Evolutionary conservation across 2,888 invertebrate species (phyloP).

Genomic region (Colostygia pectinataria): DNA sequence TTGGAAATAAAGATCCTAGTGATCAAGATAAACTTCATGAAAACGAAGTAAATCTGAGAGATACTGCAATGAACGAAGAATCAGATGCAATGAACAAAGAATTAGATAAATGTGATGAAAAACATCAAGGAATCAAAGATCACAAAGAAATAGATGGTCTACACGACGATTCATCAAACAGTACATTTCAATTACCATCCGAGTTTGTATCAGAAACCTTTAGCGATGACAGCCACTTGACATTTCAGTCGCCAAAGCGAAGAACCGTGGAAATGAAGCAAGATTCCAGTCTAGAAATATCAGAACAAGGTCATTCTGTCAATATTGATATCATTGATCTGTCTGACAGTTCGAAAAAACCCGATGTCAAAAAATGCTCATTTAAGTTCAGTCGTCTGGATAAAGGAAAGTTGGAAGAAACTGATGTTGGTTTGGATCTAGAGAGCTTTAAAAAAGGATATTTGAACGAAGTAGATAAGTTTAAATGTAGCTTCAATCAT

Average conservation of each 20-base stretch:
- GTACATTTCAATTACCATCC: slow-evolving; percentile 41
- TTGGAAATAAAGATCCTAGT: no score
- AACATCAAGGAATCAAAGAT: background rate
- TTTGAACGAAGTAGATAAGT: slow-evolving; percentile 53
- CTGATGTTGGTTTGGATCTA: slow-evolving; percentile 53
- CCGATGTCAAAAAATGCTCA: slow-evolving; percentile 36
- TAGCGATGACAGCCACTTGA: slow-evolving; percentile 33
- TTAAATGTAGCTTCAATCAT: slow-evolving; percentile 19
- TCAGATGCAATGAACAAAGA: no score
- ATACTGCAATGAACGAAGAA: slow-evolving; percentile 15
- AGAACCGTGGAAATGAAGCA: slow-evolving; percentile 51
- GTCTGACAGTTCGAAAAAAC: slow-evolving; percentile 26
- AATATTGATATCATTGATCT: slow-evolving; percentile 55
- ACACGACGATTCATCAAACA: slow-evolving; percentile 14
- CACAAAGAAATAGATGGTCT: background rate
- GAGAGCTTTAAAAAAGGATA: slow-evolving; percentile 66
- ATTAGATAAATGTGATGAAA: no score
- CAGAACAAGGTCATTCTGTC: slow-evolving; percentile 49
- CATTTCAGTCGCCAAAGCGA: slow-evolving; percentile 45
- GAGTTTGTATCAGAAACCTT: slow-evolving; percentile 43
- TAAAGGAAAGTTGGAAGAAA: slow-evolving; percentile 43
- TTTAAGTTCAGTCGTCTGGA: slow-evolving; percentile 55
- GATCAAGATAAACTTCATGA: no score
- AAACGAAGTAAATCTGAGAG: no score
- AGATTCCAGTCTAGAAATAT: slow-evolving; percentile 63